Conservation (phyloP, 1,140 invertebrate species). For the Lepidurus couesii region DNA sequence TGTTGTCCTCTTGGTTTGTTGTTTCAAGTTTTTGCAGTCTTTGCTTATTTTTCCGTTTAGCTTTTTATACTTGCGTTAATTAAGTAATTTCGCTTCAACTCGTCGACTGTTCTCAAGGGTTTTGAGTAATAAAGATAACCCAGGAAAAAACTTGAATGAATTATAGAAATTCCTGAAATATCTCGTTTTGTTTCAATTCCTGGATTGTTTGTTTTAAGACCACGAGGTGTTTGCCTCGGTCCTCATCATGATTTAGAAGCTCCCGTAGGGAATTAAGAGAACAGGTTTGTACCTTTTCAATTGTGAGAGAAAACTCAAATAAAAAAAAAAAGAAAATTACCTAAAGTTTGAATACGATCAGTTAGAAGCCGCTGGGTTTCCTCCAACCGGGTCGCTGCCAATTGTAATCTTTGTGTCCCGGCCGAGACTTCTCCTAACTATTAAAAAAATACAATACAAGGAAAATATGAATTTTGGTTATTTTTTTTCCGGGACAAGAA, state of each 20-base stretch:
- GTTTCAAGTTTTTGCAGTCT: too few relatives aligned
- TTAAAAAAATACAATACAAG: not conserved
- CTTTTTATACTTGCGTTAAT: too few relatives aligned
- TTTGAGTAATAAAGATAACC: too few relatives aligned
- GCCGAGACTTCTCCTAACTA: slow-evolving; percentile 28
- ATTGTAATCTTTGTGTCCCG: slow-evolving; percentile 30
- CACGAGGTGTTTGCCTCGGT: not conserved
- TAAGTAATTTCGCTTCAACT: too few relatives aligned
- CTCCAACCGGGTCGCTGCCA: slow-evolving; percentile 29
- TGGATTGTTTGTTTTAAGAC: slow-evolving; percentile 5
- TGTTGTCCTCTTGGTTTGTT: too few relatives aligned
- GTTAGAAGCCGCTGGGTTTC: slow-evolving; percentile 29
- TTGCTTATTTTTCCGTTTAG: too few relatives aligned
- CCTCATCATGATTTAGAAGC: not conserved
- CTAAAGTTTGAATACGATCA: slow-evolving; percentile 29
- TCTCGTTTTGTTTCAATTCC: not conserved
- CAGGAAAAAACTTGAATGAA: too few relatives aligned
- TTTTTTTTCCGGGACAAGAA: not conserved
- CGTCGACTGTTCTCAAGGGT: too few relatives aligned
- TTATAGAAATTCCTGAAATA: too few relatives aligned
- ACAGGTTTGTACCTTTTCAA: not conserved
- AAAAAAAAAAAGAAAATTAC: slow-evolving; percentile 22
- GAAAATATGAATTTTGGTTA: not conserved
- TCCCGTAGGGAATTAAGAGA: not conserved
- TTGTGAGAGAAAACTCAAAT: slow-evolving; percentile 3